phyloP scores from a whole-genome alignment of 2,888 invertebrate species.

The Euzophera pinguis region DNA sequence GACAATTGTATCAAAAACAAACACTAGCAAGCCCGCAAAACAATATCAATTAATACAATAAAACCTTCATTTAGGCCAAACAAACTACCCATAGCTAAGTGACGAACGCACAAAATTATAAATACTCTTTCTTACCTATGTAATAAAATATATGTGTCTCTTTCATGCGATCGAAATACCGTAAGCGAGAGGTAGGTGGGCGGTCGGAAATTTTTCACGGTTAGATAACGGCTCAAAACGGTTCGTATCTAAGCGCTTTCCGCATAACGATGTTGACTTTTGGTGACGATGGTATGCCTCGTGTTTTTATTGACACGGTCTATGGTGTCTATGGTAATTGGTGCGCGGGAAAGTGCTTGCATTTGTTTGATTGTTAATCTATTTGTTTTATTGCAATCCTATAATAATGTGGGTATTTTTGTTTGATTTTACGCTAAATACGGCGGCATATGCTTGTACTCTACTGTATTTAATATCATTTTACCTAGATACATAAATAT shows the following conservation, averaged over 20 bases:
- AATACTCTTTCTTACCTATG: constrained; percentile 22
- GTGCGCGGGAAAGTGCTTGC: not conserved
- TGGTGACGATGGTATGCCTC: constrained; percentile 11
- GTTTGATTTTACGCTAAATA: too few species aligned
- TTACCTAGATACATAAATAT: too few species aligned
- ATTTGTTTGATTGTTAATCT: constrained; percentile 1
- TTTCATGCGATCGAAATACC: constrained; percentile 72
- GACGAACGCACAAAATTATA: constrained; percentile 45
- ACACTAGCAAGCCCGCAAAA: constrained; percentile 35
- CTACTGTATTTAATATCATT: too few species aligned
- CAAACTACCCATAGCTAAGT: constrained; percentile 24
- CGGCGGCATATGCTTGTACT: too few species aligned
- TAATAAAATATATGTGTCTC: constrained; percentile 20
- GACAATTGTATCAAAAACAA: constrained; percentile 19
- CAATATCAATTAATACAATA: constrained; percentile 46
- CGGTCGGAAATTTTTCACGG: constrained; percentile 70
- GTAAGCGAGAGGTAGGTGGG: constrained; percentile 65
- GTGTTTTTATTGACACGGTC: not conserved
- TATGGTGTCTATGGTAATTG: not conserved
- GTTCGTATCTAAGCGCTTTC: constrained; percentile 50
- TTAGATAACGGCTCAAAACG: constrained; percentile 70
- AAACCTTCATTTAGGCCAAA: constrained; percentile 61
- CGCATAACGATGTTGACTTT: constrained; percentile 36
- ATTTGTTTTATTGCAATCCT: not conserved
- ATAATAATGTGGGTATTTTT: not conserved